Percentiles rank a stretch among this genome's conserved stretches.
Conservation (phyloP, 2,113 vertebrate genomes). For the Odontophorus gujanensis region DNA sequence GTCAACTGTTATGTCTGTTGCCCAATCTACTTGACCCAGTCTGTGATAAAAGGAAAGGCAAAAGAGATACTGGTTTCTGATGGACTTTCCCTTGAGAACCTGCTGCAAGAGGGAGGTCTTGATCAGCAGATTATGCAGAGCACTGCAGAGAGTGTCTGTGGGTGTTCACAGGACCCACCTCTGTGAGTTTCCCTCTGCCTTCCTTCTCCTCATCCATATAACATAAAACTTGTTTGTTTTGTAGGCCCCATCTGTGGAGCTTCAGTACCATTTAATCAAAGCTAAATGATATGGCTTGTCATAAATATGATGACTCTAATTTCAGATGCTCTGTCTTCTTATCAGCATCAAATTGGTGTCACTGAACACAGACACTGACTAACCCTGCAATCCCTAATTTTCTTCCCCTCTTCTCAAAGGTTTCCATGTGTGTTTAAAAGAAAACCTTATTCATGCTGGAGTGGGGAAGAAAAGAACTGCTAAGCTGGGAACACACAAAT, state of each 20-base stretch:
- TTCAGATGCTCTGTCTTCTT: not conserved
- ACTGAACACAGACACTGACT: not conserved
- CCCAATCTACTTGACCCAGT: slow-evolving; percentile 26
- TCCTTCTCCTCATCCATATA: not conserved
- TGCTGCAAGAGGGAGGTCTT: not conserved
- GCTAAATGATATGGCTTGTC: not conserved
- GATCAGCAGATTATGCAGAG: not conserved
- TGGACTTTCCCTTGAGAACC: not conserved
- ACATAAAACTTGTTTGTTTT: not conserved
- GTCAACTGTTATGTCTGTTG: slow-evolving; percentile 26
- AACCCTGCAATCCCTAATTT: not conserved
- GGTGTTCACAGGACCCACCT: not conserved
- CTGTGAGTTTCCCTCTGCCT: not conserved
- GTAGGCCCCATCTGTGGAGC: not conserved
- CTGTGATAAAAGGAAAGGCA: not conserved
- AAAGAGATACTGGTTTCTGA: not conserved
- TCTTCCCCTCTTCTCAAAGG: not conserved
- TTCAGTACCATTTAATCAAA: not conserved
- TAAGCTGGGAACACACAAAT: not conserved
- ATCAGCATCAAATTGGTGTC: not conserved
- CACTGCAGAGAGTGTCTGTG: not conserved
- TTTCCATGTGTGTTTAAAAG: not conserved
- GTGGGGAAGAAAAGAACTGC: not conserved
- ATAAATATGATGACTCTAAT: not conserved
- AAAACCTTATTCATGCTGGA: not conserved